These are phyloP conservation scores for Melanerpes formicivorus DNA, from an alignment of 2,113 vertebrate species.

Conservation along the genomic window DNA sequence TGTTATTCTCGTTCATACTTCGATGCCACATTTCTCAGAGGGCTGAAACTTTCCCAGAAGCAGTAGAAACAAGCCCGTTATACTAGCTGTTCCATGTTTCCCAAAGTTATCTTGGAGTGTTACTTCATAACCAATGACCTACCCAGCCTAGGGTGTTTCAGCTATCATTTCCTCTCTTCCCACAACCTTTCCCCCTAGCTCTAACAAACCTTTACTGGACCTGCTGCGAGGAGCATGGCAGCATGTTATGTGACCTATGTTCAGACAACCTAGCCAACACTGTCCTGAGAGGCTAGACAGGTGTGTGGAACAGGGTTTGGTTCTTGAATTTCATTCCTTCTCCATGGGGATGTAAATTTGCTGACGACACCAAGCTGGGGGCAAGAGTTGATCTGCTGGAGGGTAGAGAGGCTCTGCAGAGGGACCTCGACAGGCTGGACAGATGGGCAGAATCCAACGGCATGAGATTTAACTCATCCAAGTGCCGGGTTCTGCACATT, in stretches of 20 bases:
- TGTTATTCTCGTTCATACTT: neutral
- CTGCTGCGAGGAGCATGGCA: neutral
- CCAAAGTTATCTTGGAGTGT: neutral
- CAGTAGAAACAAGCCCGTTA: neutral
- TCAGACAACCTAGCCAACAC: neutral
- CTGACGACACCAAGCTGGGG: no score
- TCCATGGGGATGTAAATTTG: rapidly evolving
- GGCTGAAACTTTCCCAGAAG: neutral
- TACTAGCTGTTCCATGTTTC: neutral
- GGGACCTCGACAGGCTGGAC: no score
- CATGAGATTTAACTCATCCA: no score
- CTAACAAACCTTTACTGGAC: neutral
- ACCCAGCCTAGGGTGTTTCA: neutral
- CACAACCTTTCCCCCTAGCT: neutral
- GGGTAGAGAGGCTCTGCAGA: no score
- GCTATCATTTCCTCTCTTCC: neutral
- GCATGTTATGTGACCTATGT: neutral
- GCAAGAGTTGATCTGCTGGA: no score
- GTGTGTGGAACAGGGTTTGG: neutral
- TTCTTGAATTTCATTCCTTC: neutral
- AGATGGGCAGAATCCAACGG: no score
- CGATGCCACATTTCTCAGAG: rapidly evolving
- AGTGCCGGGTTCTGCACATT: no score
- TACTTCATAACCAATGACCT: neutral
- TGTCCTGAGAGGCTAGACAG: neutral